A percentile compares a stretch with the other conserved stretches of the same genome.
Conservation (phyloP, 2,888 invertebrate species). For the Pomacea canaliculata region DNA sequence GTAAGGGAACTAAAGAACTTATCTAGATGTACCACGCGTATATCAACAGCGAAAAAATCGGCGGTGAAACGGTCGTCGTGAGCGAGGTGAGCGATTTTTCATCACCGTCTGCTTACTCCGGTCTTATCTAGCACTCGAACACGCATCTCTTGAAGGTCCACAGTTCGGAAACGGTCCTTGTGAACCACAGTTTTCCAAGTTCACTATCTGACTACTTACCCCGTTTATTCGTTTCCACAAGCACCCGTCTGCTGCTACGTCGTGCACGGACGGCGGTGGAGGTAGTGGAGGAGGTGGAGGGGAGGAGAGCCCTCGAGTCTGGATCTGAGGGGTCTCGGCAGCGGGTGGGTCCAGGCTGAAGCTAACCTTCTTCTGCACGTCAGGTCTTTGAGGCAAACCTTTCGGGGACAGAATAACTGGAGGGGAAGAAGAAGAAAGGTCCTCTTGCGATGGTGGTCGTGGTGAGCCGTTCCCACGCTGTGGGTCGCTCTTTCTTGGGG, state of each 20-base stretch:
- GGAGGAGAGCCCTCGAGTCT: conserved; percentile 4
- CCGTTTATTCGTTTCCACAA: no score
- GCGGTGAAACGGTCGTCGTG: no score
- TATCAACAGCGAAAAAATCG: no score
- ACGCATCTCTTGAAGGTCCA: no score
- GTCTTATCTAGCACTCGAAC: no score
- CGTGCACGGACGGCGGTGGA: neutral
- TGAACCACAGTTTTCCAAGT: no score
- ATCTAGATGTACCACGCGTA: no score
- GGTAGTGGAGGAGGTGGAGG: neutral
- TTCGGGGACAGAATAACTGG: conserved; percentile 19
- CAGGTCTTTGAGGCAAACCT: conserved; percentile 16
- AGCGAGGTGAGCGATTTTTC: no score
- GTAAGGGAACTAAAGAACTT: no score
- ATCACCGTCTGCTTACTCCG: no score
- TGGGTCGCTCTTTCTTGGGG: conserved; percentile 3
- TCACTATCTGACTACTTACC: neutral
- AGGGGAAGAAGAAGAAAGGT: conserved; percentile 19
- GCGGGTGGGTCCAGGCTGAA: conserved; percentile 35
- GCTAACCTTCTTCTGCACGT: conserved; percentile 37
- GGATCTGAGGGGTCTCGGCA: conserved; percentile 1
- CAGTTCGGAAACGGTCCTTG: no score
- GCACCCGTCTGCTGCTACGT: neutral
- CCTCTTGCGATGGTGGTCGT: neutral
- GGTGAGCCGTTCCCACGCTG: neutral